phyloP scores from a whole-genome alignment of 35 echinoderm and acorn worm species.

The Strongylocentrotus purpuratus region DNA sequence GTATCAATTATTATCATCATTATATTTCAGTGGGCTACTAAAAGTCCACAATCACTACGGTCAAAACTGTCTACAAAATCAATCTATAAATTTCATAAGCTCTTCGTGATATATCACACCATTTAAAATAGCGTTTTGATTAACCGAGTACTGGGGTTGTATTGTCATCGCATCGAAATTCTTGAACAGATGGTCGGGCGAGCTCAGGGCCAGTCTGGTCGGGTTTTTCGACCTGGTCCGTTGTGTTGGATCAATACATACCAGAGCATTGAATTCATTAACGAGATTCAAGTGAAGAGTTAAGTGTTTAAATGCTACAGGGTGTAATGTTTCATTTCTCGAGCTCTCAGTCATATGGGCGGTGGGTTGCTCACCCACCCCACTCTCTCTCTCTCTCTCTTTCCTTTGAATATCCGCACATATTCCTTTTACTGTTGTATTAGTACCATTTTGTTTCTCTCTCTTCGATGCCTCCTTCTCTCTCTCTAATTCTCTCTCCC shows the following conservation, averaged over 20 bases:
- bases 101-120: no score
- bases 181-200: neutral
- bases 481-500: neutral
- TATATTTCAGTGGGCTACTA: no score
- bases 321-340: neutral
- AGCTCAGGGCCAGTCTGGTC: neutral
- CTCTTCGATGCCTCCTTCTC: neutral
- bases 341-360: neutral
- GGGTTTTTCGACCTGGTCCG: neutral
- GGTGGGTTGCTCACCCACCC: neutral
- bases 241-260: neutral
- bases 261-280: neutral
- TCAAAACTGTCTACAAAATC: no score
- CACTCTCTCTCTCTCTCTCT: neutral
- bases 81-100: no score
- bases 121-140: no score
- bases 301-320: neutral
- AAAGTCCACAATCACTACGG: no score
- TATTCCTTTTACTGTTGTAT: neutral
- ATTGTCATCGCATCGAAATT: neutral
- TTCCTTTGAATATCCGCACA: no score
- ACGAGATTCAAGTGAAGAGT: neutral
- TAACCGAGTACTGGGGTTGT: neutral
- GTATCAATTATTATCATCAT: no score
- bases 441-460: neutral